phyloP scores from a whole-genome alignment of 2,888 invertebrate genomes.

The Apodemia arnacis region DNA sequence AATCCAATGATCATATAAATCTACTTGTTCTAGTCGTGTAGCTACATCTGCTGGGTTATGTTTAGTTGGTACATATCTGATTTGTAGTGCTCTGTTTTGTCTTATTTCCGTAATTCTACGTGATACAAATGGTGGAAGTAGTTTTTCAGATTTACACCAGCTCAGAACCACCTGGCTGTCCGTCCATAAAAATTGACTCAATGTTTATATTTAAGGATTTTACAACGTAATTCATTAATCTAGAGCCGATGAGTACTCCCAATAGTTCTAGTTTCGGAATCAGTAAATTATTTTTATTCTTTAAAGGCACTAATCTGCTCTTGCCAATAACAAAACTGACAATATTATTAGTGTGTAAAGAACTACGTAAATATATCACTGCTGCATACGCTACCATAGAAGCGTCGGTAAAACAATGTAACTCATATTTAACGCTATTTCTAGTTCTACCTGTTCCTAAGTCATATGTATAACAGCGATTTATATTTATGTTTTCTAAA shows the following conservation, averaged over 20 bases:
- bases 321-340: conserved; percentile 69
- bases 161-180: conserved; percentile 42
- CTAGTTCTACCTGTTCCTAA: neutral
- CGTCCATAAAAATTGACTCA: conserved; percentile 35
- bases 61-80: conserved; percentile 37
- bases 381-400: conserved; percentile 45
- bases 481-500: neutral
- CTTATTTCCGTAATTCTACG: conserved; percentile 39
- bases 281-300: conserved; percentile 43
- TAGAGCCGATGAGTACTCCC: conserved; percentile 39
- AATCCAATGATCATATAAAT: conserved; percentile 5
- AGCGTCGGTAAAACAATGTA: conserved; percentile 30
- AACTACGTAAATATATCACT: conserved; percentile 40
- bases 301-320: conserved; percentile 56
- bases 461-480: neutral
- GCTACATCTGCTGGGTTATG: conserved; percentile 42
- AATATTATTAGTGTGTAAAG: conserved; percentile 35
- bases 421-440: neutral
- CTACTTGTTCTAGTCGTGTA: conserved; percentile 20
- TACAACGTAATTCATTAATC: conserved; percentile 34
- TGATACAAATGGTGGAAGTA: conserved; percentile 33
- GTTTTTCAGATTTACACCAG: conserved; percentile 39
- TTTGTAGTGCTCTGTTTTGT: conserved; percentile 23
- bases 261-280: conserved; percentile 46
- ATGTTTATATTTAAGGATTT: conserved; percentile 31